Percentiles rank a stretch among this genome's conserved stretches.
Conservation (phyloP, 2,888 invertebrate species). For the Philereme transversata region DNA sequence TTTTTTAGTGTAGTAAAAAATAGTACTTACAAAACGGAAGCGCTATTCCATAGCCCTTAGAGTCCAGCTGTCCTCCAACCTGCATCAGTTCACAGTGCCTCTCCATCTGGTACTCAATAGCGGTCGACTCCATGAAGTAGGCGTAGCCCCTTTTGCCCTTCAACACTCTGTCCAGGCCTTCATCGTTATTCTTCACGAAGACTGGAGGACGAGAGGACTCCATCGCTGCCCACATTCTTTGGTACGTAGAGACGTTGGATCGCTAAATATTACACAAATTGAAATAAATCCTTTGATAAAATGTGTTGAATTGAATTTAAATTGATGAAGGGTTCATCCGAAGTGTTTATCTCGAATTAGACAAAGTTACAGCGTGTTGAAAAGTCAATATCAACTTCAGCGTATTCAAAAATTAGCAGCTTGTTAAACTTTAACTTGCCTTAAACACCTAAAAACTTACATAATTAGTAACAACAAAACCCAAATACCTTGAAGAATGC, state of each 20-base stretch:
- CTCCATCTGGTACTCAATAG: conserved; percentile 95
- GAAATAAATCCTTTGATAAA: no score
- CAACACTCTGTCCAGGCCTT: conserved; percentile 93
- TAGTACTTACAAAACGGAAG: conserved; percentile 91
- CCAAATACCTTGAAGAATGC: conserved; percentile 93
- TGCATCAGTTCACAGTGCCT: conserved; percentile 93
- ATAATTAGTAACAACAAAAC: background rate
- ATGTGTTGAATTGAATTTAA: no score
- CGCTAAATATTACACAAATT: conserved; percentile 78
- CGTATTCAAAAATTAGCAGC: no score
- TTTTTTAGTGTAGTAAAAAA: background rate
- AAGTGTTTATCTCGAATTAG: no score
- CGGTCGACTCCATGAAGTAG: conserved; percentile 97
- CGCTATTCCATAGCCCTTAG: conserved; percentile 96
- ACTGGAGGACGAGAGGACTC: conserved; percentile 92
- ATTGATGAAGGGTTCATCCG: no score
- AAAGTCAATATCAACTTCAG: no score
- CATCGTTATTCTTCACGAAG: conserved; percentile 91
- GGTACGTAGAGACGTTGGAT: conserved; percentile 94
- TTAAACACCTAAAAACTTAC: no score
- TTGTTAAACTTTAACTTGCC: no score
- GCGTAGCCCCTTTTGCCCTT: conserved; percentile 93
- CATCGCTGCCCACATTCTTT: conserved; percentile 97
- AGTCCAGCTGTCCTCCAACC: conserved; percentile 91
- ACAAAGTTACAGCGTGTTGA: no score